Evolutionary conservation across 2,888 invertebrate species (phyloP), one percentile per base, ranked within the genome.

Genomic region (Melanostoma scalare): DNA sequence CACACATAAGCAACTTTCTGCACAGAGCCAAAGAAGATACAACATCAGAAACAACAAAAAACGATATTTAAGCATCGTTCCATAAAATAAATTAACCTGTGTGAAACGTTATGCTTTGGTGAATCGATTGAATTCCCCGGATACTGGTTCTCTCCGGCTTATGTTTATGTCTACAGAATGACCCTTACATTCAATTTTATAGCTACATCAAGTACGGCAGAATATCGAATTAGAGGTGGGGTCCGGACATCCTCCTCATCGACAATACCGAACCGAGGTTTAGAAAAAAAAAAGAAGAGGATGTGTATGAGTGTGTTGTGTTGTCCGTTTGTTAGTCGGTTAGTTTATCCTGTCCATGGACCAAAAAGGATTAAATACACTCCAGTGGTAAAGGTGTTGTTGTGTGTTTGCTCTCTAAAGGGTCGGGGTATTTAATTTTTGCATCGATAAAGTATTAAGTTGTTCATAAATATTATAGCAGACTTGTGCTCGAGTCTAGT

Each of bases 81-180:
- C 52, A 75, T 84, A 74, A 84, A 79, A 84, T 79, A 84, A 84
- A 79, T 84, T 84, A 84, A 84, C 78, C 79, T 84, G 67, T 79
- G 79, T 74, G 84, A 79, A 84, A 50, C 84, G 79, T 75, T 84
- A 79, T 84, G 84, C 84, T 84, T 74, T 75, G 74, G 79, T 79
- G 67, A 84, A 84, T 79, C 84, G 84, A 84, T 79, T 84, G 79
- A 79, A 84, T 75, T 78, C 78, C 74, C 78, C 71, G 74, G 74
- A 71, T 74, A 50, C 74, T 60, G 84, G 84, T 75, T 55, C 84
- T 52, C 40, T 71, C 74, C 74, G 67, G 78, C 74, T 79, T 71
- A 74, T 71, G 69, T 84, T 78, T 74, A 77, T 78, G 84, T 79
- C 65, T 67, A 84, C 74, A 6, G 48, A 84, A 84, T 84, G 84